Base-by-base conservation (phyloP, 2,888 invertebrate genomes). In the Troides aeacus region DNA sequence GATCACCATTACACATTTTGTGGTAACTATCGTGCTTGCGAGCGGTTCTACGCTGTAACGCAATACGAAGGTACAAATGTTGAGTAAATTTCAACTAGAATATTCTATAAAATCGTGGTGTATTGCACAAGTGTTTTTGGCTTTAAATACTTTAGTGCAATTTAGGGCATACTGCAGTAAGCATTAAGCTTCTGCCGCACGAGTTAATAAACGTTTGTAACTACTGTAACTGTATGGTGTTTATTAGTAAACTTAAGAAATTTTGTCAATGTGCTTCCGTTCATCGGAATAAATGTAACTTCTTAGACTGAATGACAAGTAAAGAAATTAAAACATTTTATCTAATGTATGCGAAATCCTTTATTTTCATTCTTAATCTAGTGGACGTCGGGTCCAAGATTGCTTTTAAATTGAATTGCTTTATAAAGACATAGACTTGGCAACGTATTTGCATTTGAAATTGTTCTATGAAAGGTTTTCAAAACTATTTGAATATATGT, bases 371-470 rank as follows among this genome's bases (percentile, higher is more conserved):
- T 62, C 62, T 68, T 68, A 50, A 63, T 68, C 24, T 63, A 58
- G 62, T 68, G 68, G 68, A 46, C 62, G 58, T 62, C 30, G 58
- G 62, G 42, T 64, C 53, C 59, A 64, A 64, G 64, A 68, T 68
- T 68, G 64, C 68, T 68, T 64, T 68, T 63, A 64, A 64, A 68
- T 64, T 64, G 53, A 64, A 68, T 68, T 68, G 53, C 59, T 63
- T 60, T 64, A 53, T 64, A 59, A 68, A 68, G 68, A 64, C 68
- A 68, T 59, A 68, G 64, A 64, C 68, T 68, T 68, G 68, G 68
- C 68, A 68, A 68, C 60, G 56, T 64, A 68, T 68, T 64, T 68
- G 68, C 68, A 68, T 68, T 39, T 57, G 59, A 68, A 53, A 68
- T 68, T 64, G 68, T 57, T 68, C 68, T 67, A 62, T 42, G 42